Percentiles rank a stretch among this genome's conserved stretches.
Conservation (phyloP, 2,888 invertebrate species). For the Ochropleura leucogaster region DNA sequence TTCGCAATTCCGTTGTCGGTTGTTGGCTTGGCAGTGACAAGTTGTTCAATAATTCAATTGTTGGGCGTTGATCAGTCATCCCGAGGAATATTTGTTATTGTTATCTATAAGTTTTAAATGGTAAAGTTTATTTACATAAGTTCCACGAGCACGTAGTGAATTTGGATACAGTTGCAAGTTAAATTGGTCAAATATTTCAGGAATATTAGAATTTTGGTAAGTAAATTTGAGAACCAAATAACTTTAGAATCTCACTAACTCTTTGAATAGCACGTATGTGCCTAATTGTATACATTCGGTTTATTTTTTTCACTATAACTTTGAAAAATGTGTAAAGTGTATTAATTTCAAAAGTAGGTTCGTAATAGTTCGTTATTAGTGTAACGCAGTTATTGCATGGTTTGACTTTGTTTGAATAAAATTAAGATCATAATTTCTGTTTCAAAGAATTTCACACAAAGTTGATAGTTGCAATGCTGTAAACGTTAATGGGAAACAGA, state of each 20-base stretch:
- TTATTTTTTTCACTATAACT: neutral
- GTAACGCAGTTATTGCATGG: neutral
- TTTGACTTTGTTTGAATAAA: neutral
- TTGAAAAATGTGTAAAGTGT: too few relatives aligned
- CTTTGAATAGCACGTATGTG: constrained; percentile 6
- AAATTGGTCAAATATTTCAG: neutral
- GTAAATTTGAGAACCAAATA: constrained; percentile 3
- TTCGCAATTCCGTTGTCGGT: neutral
- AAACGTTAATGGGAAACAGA: neutral
- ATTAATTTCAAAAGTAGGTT: neutral
- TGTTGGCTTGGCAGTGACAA: neutral
- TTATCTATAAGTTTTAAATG: constrained; percentile 26
- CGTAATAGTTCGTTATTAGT: neutral
- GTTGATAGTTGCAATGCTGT: neutral
- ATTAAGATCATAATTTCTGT: neutral
- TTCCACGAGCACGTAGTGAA: neutral
- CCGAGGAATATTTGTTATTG: constrained; percentile 15
- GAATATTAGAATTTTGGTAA: constrained; percentile 10
- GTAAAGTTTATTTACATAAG: neutral
- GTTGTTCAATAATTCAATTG: constrained; percentile 4
- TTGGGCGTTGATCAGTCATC: constrained; percentile 48
- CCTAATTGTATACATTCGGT: neutral
- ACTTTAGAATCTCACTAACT: neutral
- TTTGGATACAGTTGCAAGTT: neutral
- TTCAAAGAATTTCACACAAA: neutral